phyloP scores from a whole-genome alignment of 2,797 vertebrate genomes.

The Takifugu rubripes region DNA sequence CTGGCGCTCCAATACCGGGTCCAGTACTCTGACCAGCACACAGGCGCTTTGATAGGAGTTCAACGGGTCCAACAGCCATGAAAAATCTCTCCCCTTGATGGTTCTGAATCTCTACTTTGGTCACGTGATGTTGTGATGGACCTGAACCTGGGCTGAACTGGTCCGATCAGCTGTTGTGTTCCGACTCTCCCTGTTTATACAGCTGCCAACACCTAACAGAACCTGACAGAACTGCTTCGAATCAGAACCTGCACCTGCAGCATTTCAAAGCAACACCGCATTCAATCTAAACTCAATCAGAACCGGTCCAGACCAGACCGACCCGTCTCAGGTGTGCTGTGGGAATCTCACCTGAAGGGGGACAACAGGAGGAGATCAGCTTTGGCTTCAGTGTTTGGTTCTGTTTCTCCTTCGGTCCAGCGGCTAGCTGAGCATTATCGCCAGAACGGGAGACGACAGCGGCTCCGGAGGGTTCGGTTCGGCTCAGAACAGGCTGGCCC shows the following conservation, averaged over 20 bases:
- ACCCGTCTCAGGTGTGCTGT: conserved; percentile 32
- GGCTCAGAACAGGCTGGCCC: conserved; percentile 20
- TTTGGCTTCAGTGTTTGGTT: conserved; percentile 31
- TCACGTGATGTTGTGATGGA: too few relatives aligned
- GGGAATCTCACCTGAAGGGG: conserved; percentile 42
- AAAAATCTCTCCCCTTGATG: too few relatives aligned
- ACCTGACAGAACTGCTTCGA: neutral
- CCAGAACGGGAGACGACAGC: neutral
- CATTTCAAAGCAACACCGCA: neutral
- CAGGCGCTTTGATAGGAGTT: too few relatives aligned
- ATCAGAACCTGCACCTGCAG: conserved; percentile 31
- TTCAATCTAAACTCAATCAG: neutral
- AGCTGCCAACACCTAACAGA: neutral
- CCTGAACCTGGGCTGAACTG: too few relatives aligned
- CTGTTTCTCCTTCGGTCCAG: conserved; percentile 35
- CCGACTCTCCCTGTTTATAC: too few relatives aligned
- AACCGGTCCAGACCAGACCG: neutral
- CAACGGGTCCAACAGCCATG: too few relatives aligned
- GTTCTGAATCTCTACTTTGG: too few relatives aligned
- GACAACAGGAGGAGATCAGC: conserved; percentile 1
- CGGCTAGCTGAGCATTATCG: conserved; percentile 31
- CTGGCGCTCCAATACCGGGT: too few relatives aligned
- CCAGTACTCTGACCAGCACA: too few relatives aligned
- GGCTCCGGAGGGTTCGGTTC: neutral
- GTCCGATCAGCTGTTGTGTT: too few relatives aligned